Evolutionary conservation across 2,113 vertebrate species (phyloP), one percentile per base, ranked within the genome.

Genomic region (Leptobrachium leishanense): DNA sequence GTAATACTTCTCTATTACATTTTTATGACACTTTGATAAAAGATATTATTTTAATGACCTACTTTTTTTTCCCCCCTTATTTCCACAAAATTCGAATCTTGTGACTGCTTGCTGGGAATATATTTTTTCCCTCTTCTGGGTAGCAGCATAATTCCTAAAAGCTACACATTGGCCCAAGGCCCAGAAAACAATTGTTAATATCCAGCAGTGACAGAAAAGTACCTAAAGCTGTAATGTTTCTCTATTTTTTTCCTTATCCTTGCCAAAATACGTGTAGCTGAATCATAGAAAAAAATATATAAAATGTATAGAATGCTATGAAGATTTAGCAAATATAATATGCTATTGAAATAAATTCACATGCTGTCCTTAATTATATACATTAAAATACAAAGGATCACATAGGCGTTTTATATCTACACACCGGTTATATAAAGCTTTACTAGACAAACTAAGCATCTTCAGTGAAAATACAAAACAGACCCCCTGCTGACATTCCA

Each of bases 151-250:
- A 73, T 66, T 79, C 65, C 69, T 55, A 59, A 79, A 79, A 79
- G 77, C 77, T 79, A 67, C 70, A 67, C 69, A 79, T 79, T 79
- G 77, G 77, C 77, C 41, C 9, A 59, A 73, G 77, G 50, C 77
- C 77, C 77, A 79, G 77, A 79, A 79, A 79, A 79, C 72, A 59
- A 79, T 79, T 79, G 77, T 73, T 79, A 67, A 79, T 73, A 70
- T 79, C 77, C 77, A 73, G 73, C 77, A 55, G 77, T 72, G 77
- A 73, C 77, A 79, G 62, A 66, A 73, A 73, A 70, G 77, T 63
- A 79, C 77, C 77, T 79, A 46, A 40, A 79, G 70, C 77, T 79
- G 53, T 65, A 73, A 67, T 67, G 70, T 40, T 79, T 4, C 46
- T 50, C 73, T 67, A 73, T 43, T 72, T 67, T 79, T 64, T 72